Evolutionary conservation across 2,888 invertebrate species (phyloP), one percentile per base, ranked within the genome.

Genomic region (Notodonta ziczac): DNA sequence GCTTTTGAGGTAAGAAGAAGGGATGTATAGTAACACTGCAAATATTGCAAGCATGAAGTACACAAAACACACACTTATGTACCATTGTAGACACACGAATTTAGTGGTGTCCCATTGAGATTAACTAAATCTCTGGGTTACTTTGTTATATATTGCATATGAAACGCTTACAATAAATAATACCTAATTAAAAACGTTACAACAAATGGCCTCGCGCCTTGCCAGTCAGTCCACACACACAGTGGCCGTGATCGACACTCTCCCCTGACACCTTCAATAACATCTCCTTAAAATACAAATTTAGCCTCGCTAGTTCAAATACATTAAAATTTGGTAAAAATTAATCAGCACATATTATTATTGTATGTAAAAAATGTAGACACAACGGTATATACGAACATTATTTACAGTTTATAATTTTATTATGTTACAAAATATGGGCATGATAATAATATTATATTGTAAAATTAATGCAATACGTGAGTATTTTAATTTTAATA

Each of bases 161-260:
- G n/a, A 48, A 50, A 50, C 16, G 16, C 8, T n/a, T 16, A 50
- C n/a, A 56, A 48, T 53, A 60, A 61, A 9, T 48, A 51, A 52
- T 61, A 32, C 59, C 59, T 48, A 61, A 56, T 51, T 60, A 40
- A 57, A 67, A 64, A 65, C 58, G 16, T 42, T 16, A 58, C 50
- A 16, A 46, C n/a, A 51, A 53, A 42, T 42, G 39, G 55, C 40
- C 14, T 14, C 16, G 50, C 16, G 50, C n/a, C 4, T 5, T 16
- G 10, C 10, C 24, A 24, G 16, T 9, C 50, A 50, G 16, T 16
- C 16, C 50, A 48, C 9, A 50, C 50, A 50, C n/a, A 24, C 24
- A 9, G 50, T 16, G 16, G 16, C 50, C 16, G 48, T 16, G 4
- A 50, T 16, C 16, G 50, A 16, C 9, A 50, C 50, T 46, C 13